Percentiles rank a stretch among this genome's conserved stretches.
These are phyloP conservation scores for Torymus texanus DNA, from an alignment of 2,888 invertebrate species.

Conservation along the genomic window DNA sequence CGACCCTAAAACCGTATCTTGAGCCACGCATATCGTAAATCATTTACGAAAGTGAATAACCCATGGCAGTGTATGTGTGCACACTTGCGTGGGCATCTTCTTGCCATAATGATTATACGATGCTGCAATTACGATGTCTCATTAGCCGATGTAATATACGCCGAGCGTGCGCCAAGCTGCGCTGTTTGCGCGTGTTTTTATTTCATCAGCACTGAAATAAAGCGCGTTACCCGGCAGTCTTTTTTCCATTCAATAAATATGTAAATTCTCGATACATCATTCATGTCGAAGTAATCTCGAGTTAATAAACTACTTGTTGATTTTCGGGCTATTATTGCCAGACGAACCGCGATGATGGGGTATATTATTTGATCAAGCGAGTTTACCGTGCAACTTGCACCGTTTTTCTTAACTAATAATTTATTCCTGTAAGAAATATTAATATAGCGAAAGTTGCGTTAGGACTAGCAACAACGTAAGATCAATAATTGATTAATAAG, in stretches of 20 bases:
- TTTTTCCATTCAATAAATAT: neutral
- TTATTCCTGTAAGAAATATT: too few relatives aligned
- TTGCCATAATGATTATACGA: slow-evolving; percentile 1
- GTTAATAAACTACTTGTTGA: neutral
- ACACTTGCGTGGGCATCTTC: slow-evolving; percentile 11
- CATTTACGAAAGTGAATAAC: neutral
- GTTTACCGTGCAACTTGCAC: too few relatives aligned
- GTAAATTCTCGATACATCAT: slow-evolving; percentile 1
- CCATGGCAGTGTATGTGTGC: neutral
- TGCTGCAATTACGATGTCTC: slow-evolving; percentile 18
- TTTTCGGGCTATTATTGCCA: neutral
- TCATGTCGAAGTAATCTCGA: neutral
- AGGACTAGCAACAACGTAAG: too few relatives aligned
- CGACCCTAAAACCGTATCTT: too few relatives aligned
- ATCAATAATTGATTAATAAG: too few relatives aligned
- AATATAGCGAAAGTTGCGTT: too few relatives aligned
- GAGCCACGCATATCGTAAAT: slow-evolving; percentile 24
- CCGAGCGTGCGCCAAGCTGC: neutral
- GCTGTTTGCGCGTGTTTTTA: neutral
- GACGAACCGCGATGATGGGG: too few relatives aligned
- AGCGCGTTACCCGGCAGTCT: neutral
- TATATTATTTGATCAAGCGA: too few relatives aligned
- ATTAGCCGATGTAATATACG: neutral
- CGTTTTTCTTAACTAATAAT: too few relatives aligned
- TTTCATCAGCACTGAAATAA: neutral